Conservation (phyloP, 2,113 vertebrate genomes). For the Stegostoma tigrinum region DNA sequence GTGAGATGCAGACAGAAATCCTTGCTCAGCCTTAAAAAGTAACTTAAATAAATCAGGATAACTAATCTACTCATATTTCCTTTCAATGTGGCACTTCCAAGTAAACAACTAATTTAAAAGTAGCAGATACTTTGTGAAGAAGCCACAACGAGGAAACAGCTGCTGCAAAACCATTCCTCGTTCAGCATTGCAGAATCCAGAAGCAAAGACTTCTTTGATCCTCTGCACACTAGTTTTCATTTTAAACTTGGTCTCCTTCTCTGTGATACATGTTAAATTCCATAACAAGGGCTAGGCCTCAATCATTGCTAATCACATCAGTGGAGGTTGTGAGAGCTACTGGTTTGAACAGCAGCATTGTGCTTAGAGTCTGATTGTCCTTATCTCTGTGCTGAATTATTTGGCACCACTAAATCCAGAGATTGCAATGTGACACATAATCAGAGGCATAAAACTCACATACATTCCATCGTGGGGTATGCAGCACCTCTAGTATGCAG, state of each 20-base stretch:
- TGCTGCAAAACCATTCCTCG: background rate
- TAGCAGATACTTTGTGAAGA: constrained; percentile 25
- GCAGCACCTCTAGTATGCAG: background rate
- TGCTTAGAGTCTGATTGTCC: background rate
- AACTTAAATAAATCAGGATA: background rate
- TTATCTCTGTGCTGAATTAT: background rate
- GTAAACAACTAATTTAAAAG: constrained; percentile 7
- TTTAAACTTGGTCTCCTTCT: background rate
- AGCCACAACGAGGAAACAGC: background rate
- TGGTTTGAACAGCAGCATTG: background rate
- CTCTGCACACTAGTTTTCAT: background rate
- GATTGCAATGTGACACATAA: background rate
- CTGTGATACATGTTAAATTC: background rate
- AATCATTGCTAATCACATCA: background rate
- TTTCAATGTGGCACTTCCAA: background rate
- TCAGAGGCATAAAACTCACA: background rate
- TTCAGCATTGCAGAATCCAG: background rate
- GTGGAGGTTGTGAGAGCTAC: background rate
- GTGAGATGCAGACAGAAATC: background rate
- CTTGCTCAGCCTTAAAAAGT: background rate
- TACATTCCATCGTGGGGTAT: background rate
- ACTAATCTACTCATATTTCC: background rate
- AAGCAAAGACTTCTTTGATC: background rate
- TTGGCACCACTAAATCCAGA: background rate
- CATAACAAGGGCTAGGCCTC: background rate